Conservation (phyloP, 2,797 vertebrate genomes). For the Erpetoichthys calabaricus region DNA sequence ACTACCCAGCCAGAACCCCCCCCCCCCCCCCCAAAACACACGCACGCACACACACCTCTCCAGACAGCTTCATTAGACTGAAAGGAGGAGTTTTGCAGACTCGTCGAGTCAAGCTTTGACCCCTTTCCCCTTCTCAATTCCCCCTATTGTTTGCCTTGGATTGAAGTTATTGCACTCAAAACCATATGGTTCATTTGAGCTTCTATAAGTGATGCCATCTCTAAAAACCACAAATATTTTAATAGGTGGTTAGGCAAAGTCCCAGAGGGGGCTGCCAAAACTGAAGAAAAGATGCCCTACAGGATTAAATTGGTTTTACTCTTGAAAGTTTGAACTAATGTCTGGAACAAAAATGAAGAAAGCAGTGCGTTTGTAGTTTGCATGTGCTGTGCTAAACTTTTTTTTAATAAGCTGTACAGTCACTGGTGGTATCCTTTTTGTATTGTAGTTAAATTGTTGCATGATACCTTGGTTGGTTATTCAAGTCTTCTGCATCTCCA, state of each 20-base stretch:
- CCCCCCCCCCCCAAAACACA: conserved; percentile 15
- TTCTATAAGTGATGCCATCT: conserved; percentile 28
- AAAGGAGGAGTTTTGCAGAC: conserved; percentile 67
- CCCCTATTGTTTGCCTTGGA: conserved; percentile 62
- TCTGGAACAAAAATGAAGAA: too few relatives aligned
- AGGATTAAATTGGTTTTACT: too few relatives aligned
- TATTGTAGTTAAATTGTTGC: too few relatives aligned
- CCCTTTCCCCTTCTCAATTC: conserved; percentile 53
- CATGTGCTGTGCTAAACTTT: too few relatives aligned
- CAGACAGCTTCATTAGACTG: conserved; percentile 84
- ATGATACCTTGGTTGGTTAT: too few relatives aligned
- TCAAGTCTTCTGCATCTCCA: too few relatives aligned
- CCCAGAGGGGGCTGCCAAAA: background rate
- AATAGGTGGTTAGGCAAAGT: conserved; percentile 1
- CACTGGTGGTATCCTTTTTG: too few relatives aligned
- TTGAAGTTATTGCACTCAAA: conserved; percentile 61
- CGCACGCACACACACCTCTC: conserved; percentile 21
- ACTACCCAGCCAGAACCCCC: conserved; percentile 26
- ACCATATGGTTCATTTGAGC: conserved; percentile 57
- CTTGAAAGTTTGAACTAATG: too few relatives aligned
- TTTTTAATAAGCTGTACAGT: too few relatives aligned
- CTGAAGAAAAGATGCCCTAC: too few relatives aligned
- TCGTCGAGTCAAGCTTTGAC: conserved; percentile 59
- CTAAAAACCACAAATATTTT: conserved; percentile 8
- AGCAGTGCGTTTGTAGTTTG: too few relatives aligned